Percentiles rank a stretch among this genome's conserved stretches.
Evolutionary conservation across 2,888 invertebrate genomes (phyloP).

Genomic region (Drosophila robusta): DNA sequence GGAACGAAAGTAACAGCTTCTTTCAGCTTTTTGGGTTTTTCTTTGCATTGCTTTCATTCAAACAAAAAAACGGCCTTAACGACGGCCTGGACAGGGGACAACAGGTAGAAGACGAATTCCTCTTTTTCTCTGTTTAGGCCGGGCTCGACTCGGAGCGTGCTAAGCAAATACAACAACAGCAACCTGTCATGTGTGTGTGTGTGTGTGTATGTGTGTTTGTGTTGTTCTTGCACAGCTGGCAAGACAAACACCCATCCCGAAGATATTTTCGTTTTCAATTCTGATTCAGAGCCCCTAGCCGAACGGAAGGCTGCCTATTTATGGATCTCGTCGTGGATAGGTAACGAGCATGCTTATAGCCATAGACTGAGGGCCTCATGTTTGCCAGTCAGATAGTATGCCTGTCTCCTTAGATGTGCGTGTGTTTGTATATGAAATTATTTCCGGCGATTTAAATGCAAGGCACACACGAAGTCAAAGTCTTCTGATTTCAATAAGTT

Average conservation of each 20-base stretch:
- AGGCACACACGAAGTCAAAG: constrained; percentile 73
- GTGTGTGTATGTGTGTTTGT: constrained; percentile 21
- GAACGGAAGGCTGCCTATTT: constrained; percentile 65
- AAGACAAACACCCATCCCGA: constrained; percentile 49
- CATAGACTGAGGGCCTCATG: constrained; percentile 46
- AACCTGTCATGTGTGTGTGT: constrained; percentile 9
- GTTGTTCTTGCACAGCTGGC: constrained; percentile 34
- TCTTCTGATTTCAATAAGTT: constrained; percentile 50
- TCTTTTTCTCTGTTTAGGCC: constrained; percentile 4
- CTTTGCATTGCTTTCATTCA: not conserved
- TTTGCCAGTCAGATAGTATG: constrained; percentile 27
- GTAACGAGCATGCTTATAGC: constrained; percentile 27
- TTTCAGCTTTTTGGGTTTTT: constrained; percentile 11
- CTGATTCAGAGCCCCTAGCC: constrained; percentile 40
- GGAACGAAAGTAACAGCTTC: constrained; percentile 28
- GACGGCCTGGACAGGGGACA: constrained; percentile 37
- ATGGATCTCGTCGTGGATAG: constrained; percentile 71
- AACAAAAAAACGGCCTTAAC: constrained; percentile 30
- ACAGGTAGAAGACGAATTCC: constrained; percentile 57
- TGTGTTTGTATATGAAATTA: constrained; percentile 66
- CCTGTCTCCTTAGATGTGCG: constrained; percentile 23
- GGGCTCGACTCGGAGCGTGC: constrained; percentile 36
- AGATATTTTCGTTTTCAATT: constrained; percentile 54
- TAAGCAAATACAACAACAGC: constrained; percentile 47
- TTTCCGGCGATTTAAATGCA: constrained; percentile 79